Conservation (phyloP, 2,113 vertebrate genomes). For the Bubo blakistoni region DNA sequence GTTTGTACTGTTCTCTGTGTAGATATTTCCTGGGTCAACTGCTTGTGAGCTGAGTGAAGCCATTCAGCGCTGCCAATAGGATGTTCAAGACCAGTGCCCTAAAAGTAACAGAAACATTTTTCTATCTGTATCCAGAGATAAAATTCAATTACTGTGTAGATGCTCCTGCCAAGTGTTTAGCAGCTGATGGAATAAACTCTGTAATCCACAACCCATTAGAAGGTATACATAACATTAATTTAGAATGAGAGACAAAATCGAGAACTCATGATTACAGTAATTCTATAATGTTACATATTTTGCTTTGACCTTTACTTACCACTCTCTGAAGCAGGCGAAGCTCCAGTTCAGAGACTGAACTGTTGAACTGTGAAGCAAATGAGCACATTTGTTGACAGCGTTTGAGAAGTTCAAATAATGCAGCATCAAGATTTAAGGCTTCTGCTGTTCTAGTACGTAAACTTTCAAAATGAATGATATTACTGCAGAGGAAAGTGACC, state of each 20-base stretch:
- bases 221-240: not conserved
- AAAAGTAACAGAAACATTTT: constrained; percentile 34
- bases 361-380: constrained; percentile 93
- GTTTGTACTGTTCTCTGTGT: constrained; percentile 83
- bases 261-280: not conserved
- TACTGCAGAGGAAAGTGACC: constrained; percentile 96
- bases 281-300: accelerated
- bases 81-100: constrained; percentile 86
- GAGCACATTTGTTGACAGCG: constrained; percentile 96
- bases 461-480: constrained; percentile 95
- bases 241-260: not conserved
- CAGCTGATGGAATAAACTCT: not conserved
- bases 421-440: constrained; percentile 88
- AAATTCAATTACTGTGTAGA: not conserved
- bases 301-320: constrained; percentile 73
- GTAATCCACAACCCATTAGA: not conserved
- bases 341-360: constrained; percentile 90
- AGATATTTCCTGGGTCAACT: constrained; percentile 88
- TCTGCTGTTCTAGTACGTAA: constrained; percentile 92
- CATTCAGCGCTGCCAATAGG: constrained; percentile 92
- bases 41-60: constrained; percentile 89
- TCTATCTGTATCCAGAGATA: not conserved
- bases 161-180: not conserved
- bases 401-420: constrained; percentile 93
- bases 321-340: constrained; percentile 91